These are phyloP conservation scores for Fistularia tabacaria DNA, from an alignment of 2,797 vertebrate species.

Conservation along the genomic window DNA sequence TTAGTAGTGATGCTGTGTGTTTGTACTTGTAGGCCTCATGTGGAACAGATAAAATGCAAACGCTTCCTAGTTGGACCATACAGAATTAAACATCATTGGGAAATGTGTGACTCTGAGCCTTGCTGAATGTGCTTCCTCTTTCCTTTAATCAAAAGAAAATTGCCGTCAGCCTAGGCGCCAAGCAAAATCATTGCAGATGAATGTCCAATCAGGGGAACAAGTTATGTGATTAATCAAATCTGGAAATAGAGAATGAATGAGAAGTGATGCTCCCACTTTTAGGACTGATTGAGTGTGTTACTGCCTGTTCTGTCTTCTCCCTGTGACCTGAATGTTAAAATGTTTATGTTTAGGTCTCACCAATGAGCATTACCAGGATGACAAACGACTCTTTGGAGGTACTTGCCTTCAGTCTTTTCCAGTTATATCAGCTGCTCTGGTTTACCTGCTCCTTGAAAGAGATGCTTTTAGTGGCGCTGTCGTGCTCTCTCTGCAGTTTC, in stretches of 20 bases:
- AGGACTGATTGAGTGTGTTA: conserved; percentile 47
- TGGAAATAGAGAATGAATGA: conserved; percentile 41
- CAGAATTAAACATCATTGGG: conserved; percentile 70
- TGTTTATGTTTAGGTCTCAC: conserved; percentile 84
- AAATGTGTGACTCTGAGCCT: conserved; percentile 49
- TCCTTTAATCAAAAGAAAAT: conserved; percentile 68
- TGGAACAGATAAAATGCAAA: conserved; percentile 67
- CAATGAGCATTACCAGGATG: conserved; percentile 84
- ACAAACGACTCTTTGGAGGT: conserved; percentile 82
- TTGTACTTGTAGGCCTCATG: conserved; percentile 63
- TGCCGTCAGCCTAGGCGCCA: conserved; percentile 50
- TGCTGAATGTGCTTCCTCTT: conserved; percentile 50
- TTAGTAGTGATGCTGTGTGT: conserved; percentile 53
- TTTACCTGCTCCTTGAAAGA: conserved; percentile 36
- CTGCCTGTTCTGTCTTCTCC: conserved; percentile 62
- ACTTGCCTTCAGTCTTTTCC: conserved; percentile 68
- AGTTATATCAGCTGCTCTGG: conserved; percentile 60
- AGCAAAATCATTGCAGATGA: conserved; percentile 60
- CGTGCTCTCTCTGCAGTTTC: conserved; percentile 14
- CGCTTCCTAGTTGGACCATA: conserved; percentile 56
- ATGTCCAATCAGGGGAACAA: conserved; percentile 64
- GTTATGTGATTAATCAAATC: conserved; percentile 51
- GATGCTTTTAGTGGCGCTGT: conserved; percentile 6
- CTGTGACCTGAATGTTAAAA: conserved; percentile 73
- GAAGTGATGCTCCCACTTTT: conserved; percentile 21